Base-by-base conservation (phyloP, 2,113 vertebrate species). In the Apus apus region DNA sequence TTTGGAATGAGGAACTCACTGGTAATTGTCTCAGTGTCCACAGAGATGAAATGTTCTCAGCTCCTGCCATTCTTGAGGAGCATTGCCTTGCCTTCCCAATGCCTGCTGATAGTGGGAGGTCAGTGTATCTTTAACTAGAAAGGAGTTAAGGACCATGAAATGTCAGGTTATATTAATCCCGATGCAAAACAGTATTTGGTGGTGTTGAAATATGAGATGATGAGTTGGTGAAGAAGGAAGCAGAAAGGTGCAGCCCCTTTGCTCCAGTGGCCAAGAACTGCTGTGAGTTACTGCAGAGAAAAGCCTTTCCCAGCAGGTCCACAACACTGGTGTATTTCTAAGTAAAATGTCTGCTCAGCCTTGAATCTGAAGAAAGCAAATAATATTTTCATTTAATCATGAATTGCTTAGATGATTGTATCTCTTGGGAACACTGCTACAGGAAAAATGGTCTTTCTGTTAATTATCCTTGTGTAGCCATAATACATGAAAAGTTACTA, bases 141-240 rank as follows among this genome's bases (percentile, higher is more conserved):
- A 87, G 78, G 79, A 96, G 70, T 36, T 90, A 86, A 95, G 89
- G 94, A 61, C 91, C 43, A 2, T 67, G 85, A 96, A 97, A 96
- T 97, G 97, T 96, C 97, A 97, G 89, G 78, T 82, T 94, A 32
- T 93, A 94, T 96, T 85, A 53, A 56, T 77, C 45, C 90, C 84
- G 85, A 78, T 53, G 57, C 95, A 95, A 50, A 91, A n/a, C 71
- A 72, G 77, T 98, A 99, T 99, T 99, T 71, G 92, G 94, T 94
- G 97, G 98, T 98, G 99, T 98, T 99, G 99, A 99, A 98, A 98
- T 97, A 92, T 17, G 81, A 94, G 95, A 89, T 98, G 97, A 98
- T 98, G 96, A 98, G 97, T 82, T 97, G 73, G 90, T 97, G 96
- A 96, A 96, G 96, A 87, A 97, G 97, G 97, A 95, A 95, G 87